Evolutionary conservation across 53 echinoderm and acorn worm genomes (phyloP), one percentile per base, ranked within the genome.

Genomic region (Glandiceps talaboti): DNA sequence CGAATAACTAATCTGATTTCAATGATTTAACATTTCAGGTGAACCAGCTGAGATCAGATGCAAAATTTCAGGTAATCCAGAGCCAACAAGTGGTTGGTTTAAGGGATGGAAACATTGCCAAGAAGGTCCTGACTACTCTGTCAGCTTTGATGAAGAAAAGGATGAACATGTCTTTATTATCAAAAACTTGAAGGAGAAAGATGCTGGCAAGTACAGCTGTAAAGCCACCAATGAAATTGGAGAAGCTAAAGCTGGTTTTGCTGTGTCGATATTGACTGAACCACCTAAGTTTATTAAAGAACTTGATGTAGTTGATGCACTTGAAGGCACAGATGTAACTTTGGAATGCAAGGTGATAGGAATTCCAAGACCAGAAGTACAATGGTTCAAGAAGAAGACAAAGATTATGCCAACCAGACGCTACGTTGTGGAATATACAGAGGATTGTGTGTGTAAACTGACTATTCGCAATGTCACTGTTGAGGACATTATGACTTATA

Each of bases 401-500:
- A 76, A 83, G 73, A 84, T 90, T 28, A 77, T 80, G 33, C 87
- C 90, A 32, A 84, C 86, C 78, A 33, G 78, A 31, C 86, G 72
- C 29, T 90, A 90, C 84, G 82, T 78, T 79, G 86, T 88, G 28
- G 91, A 91, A 83, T 80, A 82, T 33, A 45, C 85, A 14, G 83
- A 45, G 25, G 88, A 88, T 32, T 85, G 91, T 29, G 79, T 73
- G 0, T 85, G 91, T 73, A 77, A 77, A 12, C 88, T 91, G 75
- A 88, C 83, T 27, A 91, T 91, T 72, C 76, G 75, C 12, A 88
- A 88, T 32, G 91, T 91, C 76, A 74, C 81, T 28, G 77, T 80
- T 25, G 86, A 88, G 81, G 91, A 91, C 28, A 93, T 93, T 86
- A 93, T 93, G 29, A 91, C 91, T 77, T 99, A 99, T 64, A 89